Evolutionary conservation across 2,797 vertebrate species (phyloP).

Genomic region (Microctenopoma lineatum): DNA sequence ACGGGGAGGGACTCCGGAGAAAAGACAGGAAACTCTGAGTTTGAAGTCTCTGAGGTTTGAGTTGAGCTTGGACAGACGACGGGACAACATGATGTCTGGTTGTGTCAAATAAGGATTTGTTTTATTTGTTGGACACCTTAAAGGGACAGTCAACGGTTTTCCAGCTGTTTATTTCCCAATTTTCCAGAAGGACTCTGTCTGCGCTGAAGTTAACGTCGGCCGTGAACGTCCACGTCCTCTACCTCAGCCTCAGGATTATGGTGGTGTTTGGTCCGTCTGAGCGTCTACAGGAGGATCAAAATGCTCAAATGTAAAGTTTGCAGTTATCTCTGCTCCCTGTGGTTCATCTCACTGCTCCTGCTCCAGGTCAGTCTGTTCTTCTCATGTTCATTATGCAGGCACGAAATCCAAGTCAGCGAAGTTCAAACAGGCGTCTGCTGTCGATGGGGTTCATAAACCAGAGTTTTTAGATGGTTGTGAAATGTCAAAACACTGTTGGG

Average conservation of each 20-base stretch:
- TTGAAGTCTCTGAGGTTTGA: constrained; percentile 29
- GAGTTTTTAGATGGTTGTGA: too few species aligned
- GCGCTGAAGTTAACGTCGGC: background rate
- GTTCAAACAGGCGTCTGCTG: too few species aligned
- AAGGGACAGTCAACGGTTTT: background rate
- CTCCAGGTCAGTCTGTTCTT: constrained; percentile 68
- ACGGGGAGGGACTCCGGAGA: constrained; percentile 12
- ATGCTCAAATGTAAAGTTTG: constrained; percentile 74
- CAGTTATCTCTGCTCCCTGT: constrained; percentile 44
- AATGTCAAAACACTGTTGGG: too few species aligned
- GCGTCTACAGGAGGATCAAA: constrained; percentile 47
- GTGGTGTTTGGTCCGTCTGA: constrained; percentile 45
- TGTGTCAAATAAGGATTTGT: constrained; percentile 13
- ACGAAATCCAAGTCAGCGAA: too few species aligned
- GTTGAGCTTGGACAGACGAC: constrained; percentile 38
- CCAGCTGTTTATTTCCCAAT: background rate
- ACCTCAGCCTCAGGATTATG: constrained; percentile 71
- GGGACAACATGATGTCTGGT: background rate
- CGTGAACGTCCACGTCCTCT: background rate
- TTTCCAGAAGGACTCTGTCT: constrained; percentile 10
- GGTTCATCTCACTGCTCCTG: constrained; percentile 54
- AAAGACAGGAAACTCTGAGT: constrained; percentile 29
- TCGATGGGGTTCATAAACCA: too few species aligned
- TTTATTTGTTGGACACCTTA: background rate
- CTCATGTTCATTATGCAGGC: background rate